Base-by-base conservation (phyloP, 2,113 vertebrate genomes). In the Caranx melampygus region DNA sequence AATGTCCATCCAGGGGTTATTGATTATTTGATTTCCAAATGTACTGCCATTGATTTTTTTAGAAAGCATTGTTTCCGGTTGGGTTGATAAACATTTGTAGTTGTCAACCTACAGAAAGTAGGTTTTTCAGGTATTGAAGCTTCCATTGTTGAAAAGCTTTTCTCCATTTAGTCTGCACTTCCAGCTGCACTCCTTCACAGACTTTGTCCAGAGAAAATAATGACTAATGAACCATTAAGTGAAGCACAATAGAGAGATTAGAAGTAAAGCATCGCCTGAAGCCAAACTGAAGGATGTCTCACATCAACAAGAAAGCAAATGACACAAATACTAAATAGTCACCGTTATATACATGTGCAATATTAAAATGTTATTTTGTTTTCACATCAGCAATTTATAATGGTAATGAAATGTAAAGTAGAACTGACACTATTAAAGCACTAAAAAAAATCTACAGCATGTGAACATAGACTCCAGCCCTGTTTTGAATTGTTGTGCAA, bases 391-490 rank as follows among this genome's bases (percentile, higher is more conserved):
- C 14, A 18, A 12, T 40, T 6, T 8, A 7, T 62, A 1, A 47
- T 16, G 42, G 15, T 66, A 54, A 47, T 15, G 31, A 49, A 67
- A 80, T 57, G 16, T 26, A 40, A 77, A 72, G 40, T 42, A 42
- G 40, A 42, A 42, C 40, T 42, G 8, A 42, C 8, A 42, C 40
- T 10, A 37, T 7, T 37, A 37, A 7, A 37, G 26, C 12, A 54
- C 10, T 21, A 18, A 51, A 57, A 21, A 47, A 35, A 44, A 52
- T 75, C n/a, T 13, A n/a, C 11, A 45, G 34, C 52, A 34, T 8
- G 33, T 37, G 62, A 44, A 12, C 34, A 9, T 3, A 37, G 44
- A 15, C 58, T 80, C 34, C 26, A 3, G 9, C 37, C 0, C 10
- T 47, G n/a, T 10, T 20, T 6, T 33, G 44, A 59, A 5, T 21